Percentiles rank a stretch among this genome's conserved stretches.
These are phyloP conservation scores for Theocolax elegans DNA, from an alignment of 1,140 invertebrate genomes.

Conservation along the genomic window DNA sequence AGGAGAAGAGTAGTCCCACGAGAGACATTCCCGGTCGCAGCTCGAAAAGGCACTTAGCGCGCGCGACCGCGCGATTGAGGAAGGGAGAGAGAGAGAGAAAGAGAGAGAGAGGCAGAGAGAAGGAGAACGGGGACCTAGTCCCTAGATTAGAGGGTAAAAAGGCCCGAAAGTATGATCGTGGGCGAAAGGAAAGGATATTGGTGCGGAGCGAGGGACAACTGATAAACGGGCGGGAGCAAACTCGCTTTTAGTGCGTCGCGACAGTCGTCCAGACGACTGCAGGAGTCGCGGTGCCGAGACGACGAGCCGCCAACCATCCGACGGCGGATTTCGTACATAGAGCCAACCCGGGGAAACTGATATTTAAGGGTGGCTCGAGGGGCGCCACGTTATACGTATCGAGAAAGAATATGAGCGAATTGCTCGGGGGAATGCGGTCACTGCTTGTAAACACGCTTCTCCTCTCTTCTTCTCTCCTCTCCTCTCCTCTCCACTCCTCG, in stretches of 20 bases:
- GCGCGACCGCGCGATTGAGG: too few relatives aligned
- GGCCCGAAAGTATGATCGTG: too few relatives aligned
- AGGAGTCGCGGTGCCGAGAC: slow-evolving; percentile 34
- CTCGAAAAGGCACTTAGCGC: slow-evolving; percentile 63
- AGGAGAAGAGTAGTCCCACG: not conserved
- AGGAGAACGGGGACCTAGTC: slow-evolving; percentile 21
- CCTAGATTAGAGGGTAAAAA: slow-evolving; percentile 61
- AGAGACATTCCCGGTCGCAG: slow-evolving; percentile 46
- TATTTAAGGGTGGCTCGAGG: slow-evolving; percentile 10
- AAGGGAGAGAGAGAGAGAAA: too few relatives aligned
- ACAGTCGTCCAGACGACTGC: slow-evolving; percentile 37
- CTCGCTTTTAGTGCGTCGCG: slow-evolving; percentile 49
- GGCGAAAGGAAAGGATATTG: slow-evolving; percentile 2
- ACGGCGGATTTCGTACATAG: not conserved
- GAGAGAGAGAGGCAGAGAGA: too few relatives aligned
- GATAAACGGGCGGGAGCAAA: slow-evolving; percentile 51
- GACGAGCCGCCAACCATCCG: slow-evolving; percentile 13
- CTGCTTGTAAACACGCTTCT: slow-evolving; percentile 25
- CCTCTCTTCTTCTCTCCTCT: too few relatives aligned
- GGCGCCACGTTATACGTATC: slow-evolving; percentile 7
- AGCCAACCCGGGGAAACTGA: not conserved
- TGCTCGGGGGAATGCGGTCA: slow-evolving; percentile 26
- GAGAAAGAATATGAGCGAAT: slow-evolving; percentile 3
- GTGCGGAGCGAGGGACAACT: slow-evolving; percentile 37
- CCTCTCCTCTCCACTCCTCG: too few relatives aligned